A percentile compares a stretch with the other conserved stretches of the same genome.
These are phyloP conservation scores for Platysteira castanea DNA, from an alignment of 2,113 vertebrate species.

Conservation along the genomic window DNA sequence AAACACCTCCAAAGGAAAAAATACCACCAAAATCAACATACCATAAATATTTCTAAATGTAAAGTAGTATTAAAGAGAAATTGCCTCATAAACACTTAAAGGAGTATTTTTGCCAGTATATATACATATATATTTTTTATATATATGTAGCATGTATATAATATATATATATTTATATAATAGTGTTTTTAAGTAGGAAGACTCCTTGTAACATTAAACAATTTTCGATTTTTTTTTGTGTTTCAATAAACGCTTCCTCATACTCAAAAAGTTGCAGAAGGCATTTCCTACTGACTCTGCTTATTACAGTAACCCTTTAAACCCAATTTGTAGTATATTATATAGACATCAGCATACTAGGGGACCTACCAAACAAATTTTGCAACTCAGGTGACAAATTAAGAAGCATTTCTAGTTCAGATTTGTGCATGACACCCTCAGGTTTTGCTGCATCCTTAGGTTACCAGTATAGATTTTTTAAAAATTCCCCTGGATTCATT, in stretches of 20 bases:
- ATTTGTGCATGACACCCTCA: neutral
- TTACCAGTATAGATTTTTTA: rapidly evolving
- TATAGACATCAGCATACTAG: neutral
- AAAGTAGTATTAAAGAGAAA: neutral
- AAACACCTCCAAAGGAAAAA: neutral
- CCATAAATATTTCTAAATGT: neutral
- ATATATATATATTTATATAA: neutral
- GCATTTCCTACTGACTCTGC: neutral
- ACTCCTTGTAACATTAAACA: neutral
- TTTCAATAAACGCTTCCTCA: neutral
- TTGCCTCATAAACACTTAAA: neutral
- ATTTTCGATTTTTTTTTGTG: neutral
- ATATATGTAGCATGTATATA: too few species aligned
- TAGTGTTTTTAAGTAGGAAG: neutral
- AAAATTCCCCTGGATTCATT: neutral
- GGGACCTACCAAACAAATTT: neutral
- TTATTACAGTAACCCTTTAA: neutral
- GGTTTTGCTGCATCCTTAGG: neutral
- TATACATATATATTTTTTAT: too few species aligned
- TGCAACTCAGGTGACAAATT: neutral
- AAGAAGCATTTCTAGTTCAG: neutral
- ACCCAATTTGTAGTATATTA: neutral
- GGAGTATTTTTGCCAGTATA: neutral
- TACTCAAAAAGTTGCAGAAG: neutral
- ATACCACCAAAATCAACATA: neutral